Evolutionary conservation across 2,888 invertebrate species (phyloP).

Genomic region (Sphaeridia pumilis): DNA sequence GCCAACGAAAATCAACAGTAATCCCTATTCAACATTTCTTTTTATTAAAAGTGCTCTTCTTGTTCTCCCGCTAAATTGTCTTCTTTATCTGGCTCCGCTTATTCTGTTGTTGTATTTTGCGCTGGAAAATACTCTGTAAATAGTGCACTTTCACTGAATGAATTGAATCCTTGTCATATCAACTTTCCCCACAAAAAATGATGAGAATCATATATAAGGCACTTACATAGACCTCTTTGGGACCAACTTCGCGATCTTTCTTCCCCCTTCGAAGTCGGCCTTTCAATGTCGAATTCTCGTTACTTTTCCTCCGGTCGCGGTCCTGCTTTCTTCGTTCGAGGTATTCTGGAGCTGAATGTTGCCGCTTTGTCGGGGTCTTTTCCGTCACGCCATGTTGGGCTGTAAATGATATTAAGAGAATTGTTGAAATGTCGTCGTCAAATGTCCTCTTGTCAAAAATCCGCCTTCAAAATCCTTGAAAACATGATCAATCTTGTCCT

Average conservation of each 20-base stretch:
- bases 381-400: slow-evolving; percentile 51
- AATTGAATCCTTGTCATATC: not conserved
- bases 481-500: not conserved
- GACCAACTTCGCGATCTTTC: slow-evolving; percentile 35
- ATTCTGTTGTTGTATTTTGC: too few relatives aligned
- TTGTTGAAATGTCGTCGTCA: too few relatives aligned
- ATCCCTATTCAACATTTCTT: too few relatives aligned
- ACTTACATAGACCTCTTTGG: slow-evolving; percentile 36
- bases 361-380: slow-evolving; percentile 56
- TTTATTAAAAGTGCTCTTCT: too few relatives aligned
- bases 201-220: not conserved
- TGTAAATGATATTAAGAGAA: slow-evolving; percentile 38
- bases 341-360: slow-evolving; percentile 77
- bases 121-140: not conserved
- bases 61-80: too few relatives aligned
- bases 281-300: slow-evolving; percentile 48
- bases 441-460: slow-evolving; percentile 5
- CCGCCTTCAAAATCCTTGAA: slow-evolving; percentile 1
- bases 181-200: not conserved
- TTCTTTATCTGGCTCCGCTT: too few relatives aligned
- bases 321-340: slow-evolving; percentile 70
- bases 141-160: not conserved
- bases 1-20: too few relatives aligned
- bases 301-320: slow-evolving; percentile 54
- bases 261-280: slow-evolving; percentile 42